phyloP scores from a whole-genome alignment of 2,888 invertebrate genomes.

The Ditula angustiorana region DNA sequence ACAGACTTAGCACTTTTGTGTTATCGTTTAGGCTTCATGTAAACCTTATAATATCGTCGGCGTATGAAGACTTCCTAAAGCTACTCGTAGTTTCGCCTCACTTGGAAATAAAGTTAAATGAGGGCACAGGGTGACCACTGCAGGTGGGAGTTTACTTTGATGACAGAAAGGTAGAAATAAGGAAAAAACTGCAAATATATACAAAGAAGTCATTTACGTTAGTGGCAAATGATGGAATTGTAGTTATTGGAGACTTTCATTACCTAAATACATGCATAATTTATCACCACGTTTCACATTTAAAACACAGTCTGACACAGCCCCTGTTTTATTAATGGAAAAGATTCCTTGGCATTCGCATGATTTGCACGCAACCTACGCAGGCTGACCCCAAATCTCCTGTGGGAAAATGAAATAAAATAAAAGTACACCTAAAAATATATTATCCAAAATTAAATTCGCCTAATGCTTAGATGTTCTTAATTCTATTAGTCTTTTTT shows the following conservation, averaged over 20 bases:
- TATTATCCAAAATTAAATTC: constrained; percentile 28
- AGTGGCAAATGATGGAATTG: constrained; percentile 18
- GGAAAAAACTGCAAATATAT: constrained; percentile 1
- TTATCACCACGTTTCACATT: background rate
- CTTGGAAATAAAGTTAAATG: too few relatives aligned
- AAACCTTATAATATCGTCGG: too few relatives aligned
- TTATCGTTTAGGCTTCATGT: too few relatives aligned
- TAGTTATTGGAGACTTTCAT: background rate
- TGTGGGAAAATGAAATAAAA: background rate
- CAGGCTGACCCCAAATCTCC: background rate
- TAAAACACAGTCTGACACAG: background rate
- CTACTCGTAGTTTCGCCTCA: too few relatives aligned
- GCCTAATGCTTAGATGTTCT: constrained; percentile 26
- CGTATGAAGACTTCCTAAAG: too few relatives aligned
- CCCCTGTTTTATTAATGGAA: background rate
- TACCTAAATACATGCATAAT: background rate
- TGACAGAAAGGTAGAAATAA: constrained; percentile 6
- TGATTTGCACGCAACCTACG: constrained; percentile 21
- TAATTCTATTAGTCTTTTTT: constrained; percentile 6
- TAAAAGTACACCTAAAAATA: background rate
- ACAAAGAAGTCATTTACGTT: constrained; percentile 16
- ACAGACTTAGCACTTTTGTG: too few relatives aligned
- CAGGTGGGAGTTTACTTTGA: too few relatives aligned
- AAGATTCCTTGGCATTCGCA: constrained; percentile 30
- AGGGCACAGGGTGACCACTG: too few relatives aligned